Percentiles rank a stretch among this genome's conserved stretches.
These are phyloP conservation scores for Musca domestica DNA, from an alignment of 1,140 invertebrate species.

Conservation along the genomic window DNA sequence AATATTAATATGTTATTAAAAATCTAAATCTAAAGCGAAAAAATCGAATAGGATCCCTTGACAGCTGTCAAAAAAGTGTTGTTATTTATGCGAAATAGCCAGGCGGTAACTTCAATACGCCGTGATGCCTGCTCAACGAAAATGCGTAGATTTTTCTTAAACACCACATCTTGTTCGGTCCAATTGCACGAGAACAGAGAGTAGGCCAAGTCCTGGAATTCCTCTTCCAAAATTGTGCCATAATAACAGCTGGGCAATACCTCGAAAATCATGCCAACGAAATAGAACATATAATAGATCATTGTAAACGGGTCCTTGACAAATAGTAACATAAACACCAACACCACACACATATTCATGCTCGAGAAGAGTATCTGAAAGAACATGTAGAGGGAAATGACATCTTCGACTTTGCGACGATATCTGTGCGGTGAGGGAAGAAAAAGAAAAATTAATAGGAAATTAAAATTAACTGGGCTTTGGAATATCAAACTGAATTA, in stretches of 20 bases:
- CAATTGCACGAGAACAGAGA: conserved; percentile 18
- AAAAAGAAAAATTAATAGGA: neutral
- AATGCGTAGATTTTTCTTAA: conserved; percentile 11
- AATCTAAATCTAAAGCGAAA: too few relatives aligned
- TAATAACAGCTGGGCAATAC: conserved; percentile 22
- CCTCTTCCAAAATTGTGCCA: neutral
- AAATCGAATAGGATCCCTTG: conserved; percentile 11
- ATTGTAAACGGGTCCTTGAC: neutral
- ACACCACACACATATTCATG: conserved; percentile 10
- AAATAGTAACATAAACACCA: conserved; percentile 18
- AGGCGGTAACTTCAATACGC: neutral
- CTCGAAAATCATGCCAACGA: conserved; percentile 3
- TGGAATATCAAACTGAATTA: neutral
- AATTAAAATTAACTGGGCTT: neutral
- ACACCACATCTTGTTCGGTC: neutral
- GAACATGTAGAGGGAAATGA: conserved; percentile 12
- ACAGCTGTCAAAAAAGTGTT: neutral
- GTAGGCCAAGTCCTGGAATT: conserved; percentile 13
- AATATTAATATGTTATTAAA: too few relatives aligned
- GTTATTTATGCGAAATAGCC: conserved; percentile 14
- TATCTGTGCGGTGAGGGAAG: conserved; percentile 1
- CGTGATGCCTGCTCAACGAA: neutral
- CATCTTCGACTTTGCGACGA: neutral
- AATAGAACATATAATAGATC: conserved; percentile 8
- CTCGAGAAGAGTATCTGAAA: conserved; percentile 8